Evolutionary conservation across 2,888 invertebrate species (phyloP), one percentile per base, ranked within the genome.

Genomic region (Noctua fimbriata): DNA sequence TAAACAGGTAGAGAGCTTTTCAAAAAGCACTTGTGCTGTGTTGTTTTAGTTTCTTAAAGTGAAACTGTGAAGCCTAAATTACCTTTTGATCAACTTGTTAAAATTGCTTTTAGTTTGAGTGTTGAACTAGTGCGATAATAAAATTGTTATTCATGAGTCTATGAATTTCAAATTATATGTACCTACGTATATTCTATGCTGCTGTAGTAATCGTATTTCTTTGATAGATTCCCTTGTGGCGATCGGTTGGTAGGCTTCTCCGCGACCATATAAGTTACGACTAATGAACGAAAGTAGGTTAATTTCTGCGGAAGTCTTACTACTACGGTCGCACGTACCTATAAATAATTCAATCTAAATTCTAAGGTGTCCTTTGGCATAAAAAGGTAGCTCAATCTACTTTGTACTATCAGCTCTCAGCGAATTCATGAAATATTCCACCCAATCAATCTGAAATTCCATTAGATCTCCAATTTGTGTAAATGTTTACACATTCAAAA

Each of bases 401-500:
- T 71, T 47, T 69, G 24, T 73, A 69, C 71, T 63, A 60, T 65
- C n/a, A 66, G 44, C 58, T 74, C 63, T 74, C 69, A 73, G 63
- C 58, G 74, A 73, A 78, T 85, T 83, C 83, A 81, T 81, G 55
- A 88, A 87, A 86, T 86, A 86, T 87, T 87, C 83, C 69, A 77
- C 63, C 76, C 75, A 88, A 86, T 86, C 81, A 86, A 86, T 83
- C 83, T 83, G 77, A 74, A 86, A 79, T 87, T 86, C 83, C 79
- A 87, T 88, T 88, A 86, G 80, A 88, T 86, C 75, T 83, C 75
- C 83, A 86, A 81, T 86, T 88, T 86, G 73, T 76, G 76, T 81
- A 81, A 87, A 87, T 85, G 77, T 86, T 86, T 86, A 86, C 76
- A 82, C 86, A 85, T 86, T 85, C 58, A 75, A 79, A 87, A 88